Evolutionary conservation across 2,797 vertebrate species (phyloP), one percentile per base, ranked within the genome.

Genomic region (Esox masquinongy): DNA sequence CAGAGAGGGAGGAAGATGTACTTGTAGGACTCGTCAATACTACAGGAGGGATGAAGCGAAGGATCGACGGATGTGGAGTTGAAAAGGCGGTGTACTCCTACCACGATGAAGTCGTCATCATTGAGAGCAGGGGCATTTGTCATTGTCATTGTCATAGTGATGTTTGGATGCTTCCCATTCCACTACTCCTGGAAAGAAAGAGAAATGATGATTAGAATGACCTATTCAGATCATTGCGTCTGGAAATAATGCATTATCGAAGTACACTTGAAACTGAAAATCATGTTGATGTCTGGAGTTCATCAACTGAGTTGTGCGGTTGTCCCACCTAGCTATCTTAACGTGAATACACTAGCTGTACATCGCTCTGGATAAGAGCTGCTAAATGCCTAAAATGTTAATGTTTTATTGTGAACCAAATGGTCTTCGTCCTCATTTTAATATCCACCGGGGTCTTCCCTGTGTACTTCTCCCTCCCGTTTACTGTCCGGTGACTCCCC

Each of bases 11-110:
- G 93, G 86, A 95, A 95, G 74, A 95, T 94, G 86, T 96, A 95
- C 78, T 96, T 96, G 90, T 96, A 96, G 22, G 95, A 95, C 81
- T 96, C 95, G 1, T 96, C 94, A 51, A 95, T 95, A 85, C 91
- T 95, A 84, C 94, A 96, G 64, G 92, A 86, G 5, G 79, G 47
- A 12, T 77, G 24, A 39, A 69, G 63, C 12, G 83, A 81, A 80
- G 79, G 79, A 84, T 76, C 68, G 69, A 69, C 17, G 73, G 69
- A 51, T 84, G 74, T 66, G 78, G 86, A 79, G 51, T 70, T 79
- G 0, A 82, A 67, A 61, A 87, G 26, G 19, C 76, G 78, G n/a
- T 81, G 63, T 61, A 24, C 56, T 61, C 56, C 69, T 17, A 8
- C 8, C 53, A 75, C 76, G 0, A 68, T 11, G 17, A 24, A 31